phyloP scores from a whole-genome alignment of 2,797 vertebrate species.

The Diplodus puntazzo region DNA sequence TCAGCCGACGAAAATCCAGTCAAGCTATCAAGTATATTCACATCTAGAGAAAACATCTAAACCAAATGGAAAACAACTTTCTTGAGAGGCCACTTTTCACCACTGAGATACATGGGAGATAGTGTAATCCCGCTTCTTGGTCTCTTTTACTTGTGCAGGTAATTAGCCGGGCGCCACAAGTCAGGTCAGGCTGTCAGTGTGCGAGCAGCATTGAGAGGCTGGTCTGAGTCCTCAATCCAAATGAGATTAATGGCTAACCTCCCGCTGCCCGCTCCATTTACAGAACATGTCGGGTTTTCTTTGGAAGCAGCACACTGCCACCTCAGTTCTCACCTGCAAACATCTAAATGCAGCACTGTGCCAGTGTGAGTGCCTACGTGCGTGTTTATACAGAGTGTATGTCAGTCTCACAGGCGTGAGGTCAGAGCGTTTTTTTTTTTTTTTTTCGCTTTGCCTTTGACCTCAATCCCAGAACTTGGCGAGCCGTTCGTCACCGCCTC shows the following conservation, averaged over 20 bases:
- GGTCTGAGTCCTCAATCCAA: slow-evolving; percentile 68
- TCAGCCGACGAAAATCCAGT: neutral
- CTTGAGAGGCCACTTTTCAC: slow-evolving; percentile 16
- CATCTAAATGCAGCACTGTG: slow-evolving; percentile 68
- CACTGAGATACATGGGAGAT: slow-evolving; percentile 8
- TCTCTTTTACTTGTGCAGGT: slow-evolving; percentile 39
- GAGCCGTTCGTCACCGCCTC: slow-evolving; percentile 8
- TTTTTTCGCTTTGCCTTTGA: slow-evolving; percentile 52
- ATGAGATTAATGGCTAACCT: slow-evolving; percentile 81
- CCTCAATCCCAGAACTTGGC: slow-evolving; percentile 64
- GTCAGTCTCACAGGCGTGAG: slow-evolving; percentile 61
- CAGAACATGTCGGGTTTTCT: slow-evolving; percentile 69
- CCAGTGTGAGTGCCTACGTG: slow-evolving; percentile 62
- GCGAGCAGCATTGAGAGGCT: slow-evolving; percentile 61
- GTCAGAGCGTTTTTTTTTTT: slow-evolving; percentile 36
- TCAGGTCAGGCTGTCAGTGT: slow-evolving; percentile 48
- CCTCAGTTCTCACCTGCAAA: slow-evolving; percentile 73
- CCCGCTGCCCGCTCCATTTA: slow-evolving; percentile 71
- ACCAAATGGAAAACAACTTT: neutral
- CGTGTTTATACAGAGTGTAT: slow-evolving; percentile 42
- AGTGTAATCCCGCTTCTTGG: slow-evolving; percentile 47
- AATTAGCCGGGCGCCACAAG: slow-evolving; percentile 66
- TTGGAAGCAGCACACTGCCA: slow-evolving; percentile 75
- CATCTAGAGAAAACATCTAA: neutral
- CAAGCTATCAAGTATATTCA: neutral